Evolutionary conservation across 2,113 vertebrate genomes (phyloP).

Genomic region (Acinonyx jubatus): DNA sequence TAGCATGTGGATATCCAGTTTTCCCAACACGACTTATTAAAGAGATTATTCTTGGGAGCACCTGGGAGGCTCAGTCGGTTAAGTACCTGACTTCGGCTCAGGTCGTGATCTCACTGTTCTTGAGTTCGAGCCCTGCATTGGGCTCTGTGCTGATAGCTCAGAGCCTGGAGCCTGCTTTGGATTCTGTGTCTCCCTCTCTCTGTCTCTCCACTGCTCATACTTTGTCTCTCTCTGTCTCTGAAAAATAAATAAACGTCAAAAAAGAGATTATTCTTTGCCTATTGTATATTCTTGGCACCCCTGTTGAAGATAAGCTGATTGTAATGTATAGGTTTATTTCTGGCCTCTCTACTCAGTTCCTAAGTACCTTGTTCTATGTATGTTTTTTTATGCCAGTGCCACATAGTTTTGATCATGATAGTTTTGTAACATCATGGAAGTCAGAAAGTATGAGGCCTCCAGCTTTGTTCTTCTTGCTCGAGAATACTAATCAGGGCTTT

Average conservation of each 20-base stretch:
- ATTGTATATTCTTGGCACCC: not conserved
- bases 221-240: no score
- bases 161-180: no score
- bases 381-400: not conserved
- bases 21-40: not conserved
- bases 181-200: no score
- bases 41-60: not conserved
- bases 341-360: not conserved
- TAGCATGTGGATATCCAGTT: not conserved
- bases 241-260: no score
- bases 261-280: not conserved
- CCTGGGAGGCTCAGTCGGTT: no score
- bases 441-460: not conserved
- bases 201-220: no score
- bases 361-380: not conserved
- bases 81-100: no score
- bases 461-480: not conserved
- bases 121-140: no score
- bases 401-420: not conserved
- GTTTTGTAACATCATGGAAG: not conserved
- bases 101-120: no score
- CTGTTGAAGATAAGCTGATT: not conserved
- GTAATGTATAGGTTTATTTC: not conserved
- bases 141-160: no score
- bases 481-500: not conserved